A percentile compares a stretch with the other conserved stretches of the same genome.
Evolutionary conservation across 2,797 vertebrate genomes (phyloP).

Genomic region (Heteromormyrus szaboi): DNA sequence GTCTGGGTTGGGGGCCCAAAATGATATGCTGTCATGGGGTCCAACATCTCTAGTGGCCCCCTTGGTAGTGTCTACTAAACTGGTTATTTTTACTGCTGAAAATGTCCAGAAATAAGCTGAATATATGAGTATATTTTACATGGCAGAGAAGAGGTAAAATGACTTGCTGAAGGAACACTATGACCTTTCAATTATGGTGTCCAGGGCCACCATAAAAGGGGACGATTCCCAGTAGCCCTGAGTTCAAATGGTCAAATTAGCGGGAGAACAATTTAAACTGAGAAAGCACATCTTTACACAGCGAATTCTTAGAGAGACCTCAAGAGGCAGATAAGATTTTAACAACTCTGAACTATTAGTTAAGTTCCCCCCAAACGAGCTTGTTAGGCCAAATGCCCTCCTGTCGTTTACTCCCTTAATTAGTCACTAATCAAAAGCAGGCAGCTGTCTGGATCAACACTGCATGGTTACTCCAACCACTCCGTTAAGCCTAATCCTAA

Average conservation of each 20-base stretch:
- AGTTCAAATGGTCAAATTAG: neutral
- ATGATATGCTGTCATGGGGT: neutral
- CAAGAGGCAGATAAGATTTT: neutral
- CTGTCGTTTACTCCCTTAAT: neutral
- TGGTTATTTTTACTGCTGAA: neutral
- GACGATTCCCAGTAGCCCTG: neutral
- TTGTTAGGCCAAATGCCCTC: neutral
- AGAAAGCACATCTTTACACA: neutral
- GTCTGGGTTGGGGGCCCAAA: neutral
- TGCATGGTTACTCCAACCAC: neutral
- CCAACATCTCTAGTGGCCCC: neutral
- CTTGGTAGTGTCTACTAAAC: neutral
- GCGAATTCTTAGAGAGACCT: neutral
- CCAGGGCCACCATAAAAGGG: neutral
- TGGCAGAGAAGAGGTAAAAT: neutral
- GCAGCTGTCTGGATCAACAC: conserved; percentile 27
- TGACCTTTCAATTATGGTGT: neutral
- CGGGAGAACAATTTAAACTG: neutral
- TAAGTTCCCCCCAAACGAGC: neutral
- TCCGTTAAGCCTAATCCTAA: conserved; percentile 19
- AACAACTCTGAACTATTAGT: neutral
- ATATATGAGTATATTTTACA: neutral
- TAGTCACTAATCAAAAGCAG: neutral
- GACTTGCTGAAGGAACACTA: neutral
- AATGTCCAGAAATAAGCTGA: neutral